phyloP scores from a whole-genome alignment of 2,888 invertebrate species.

The Anagyrus pseudococci region DNA sequence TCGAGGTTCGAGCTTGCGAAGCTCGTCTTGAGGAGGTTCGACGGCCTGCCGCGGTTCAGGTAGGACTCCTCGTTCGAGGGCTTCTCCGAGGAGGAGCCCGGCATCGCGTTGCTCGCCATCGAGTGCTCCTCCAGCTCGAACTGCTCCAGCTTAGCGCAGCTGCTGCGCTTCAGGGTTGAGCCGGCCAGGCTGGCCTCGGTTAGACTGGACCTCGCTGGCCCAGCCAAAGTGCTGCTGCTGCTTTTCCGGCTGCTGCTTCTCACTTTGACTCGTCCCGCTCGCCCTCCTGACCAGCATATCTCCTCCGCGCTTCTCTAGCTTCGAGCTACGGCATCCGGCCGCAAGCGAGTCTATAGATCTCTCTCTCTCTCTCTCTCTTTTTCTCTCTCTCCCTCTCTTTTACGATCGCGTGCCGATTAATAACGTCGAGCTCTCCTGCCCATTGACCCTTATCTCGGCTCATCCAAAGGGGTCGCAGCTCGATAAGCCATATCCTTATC shows the following conservation, averaged over 20 bases:
- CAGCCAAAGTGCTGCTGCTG: too few species aligned
- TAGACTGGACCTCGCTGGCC: too few species aligned
- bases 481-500: too few species aligned
- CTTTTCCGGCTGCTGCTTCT: too few species aligned
- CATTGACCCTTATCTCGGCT: not conserved
- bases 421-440: not conserved
- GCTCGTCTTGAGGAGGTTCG: conserved; percentile 61
- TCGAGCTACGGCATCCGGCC: too few species aligned
- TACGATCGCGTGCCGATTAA: not conserved
- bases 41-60: conserved; percentile 56
- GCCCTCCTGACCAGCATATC: too few species aligned
- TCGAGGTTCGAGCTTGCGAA: conserved; percentile 72
- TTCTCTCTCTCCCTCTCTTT: conserved; percentile 13
- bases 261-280: not conserved
- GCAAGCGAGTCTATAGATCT: not conserved
- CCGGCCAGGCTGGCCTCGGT: too few species aligned
- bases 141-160: not conserved
- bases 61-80: conserved; percentile 60
- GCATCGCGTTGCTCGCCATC: not conserved
- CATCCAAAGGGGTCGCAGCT: too few species aligned
- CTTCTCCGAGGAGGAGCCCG: conserved; percentile 42
- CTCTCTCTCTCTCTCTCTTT: not conserved
- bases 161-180: not conserved
- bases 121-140: conserved; percentile 1
- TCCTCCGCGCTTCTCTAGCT: too few species aligned